Conservation (phyloP, 2,113 vertebrate species). For the Motacilla tschutschensis region DNA sequence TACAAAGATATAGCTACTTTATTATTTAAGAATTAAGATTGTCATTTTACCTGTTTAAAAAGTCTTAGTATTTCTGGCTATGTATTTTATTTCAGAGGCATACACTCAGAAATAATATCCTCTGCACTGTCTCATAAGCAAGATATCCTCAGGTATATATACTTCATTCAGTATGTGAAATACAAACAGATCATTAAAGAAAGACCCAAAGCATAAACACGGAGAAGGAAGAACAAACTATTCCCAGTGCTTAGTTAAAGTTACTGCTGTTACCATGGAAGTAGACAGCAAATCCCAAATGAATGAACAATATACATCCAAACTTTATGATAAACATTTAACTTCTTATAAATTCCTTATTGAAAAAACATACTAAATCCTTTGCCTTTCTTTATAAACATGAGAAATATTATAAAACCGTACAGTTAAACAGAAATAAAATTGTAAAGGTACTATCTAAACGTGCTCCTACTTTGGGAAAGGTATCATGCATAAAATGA, state of each 20-base stretch:
- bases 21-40: neutral
- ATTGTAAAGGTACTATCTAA: conserved; percentile 6
- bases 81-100: neutral
- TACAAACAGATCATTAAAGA: neutral
- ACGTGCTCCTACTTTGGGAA: conserved; percentile 30
- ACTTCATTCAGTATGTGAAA: neutral
- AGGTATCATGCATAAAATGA: conserved; percentile 52
- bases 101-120: neutral
- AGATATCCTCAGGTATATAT: neutral
- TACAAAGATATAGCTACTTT: neutral
- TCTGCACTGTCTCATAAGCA: neutral
- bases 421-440: neutral
- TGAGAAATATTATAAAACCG: neutral
- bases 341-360: neutral
- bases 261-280: conserved; percentile 64
- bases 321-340: neutral
- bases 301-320: conserved; percentile 15
- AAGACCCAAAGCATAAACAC: neutral
- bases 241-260: conserved; percentile 61
- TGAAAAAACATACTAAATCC: neutral
- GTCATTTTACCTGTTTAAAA: conserved; percentile 3
- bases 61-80: neutral
- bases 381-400: neutral
- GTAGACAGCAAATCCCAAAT: conserved; percentile 47
- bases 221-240: conserved; percentile 21